These are phyloP conservation scores for Neocrepidodera transversa DNA, from an alignment of 2,888 invertebrate species.

Conservation along the genomic window DNA sequence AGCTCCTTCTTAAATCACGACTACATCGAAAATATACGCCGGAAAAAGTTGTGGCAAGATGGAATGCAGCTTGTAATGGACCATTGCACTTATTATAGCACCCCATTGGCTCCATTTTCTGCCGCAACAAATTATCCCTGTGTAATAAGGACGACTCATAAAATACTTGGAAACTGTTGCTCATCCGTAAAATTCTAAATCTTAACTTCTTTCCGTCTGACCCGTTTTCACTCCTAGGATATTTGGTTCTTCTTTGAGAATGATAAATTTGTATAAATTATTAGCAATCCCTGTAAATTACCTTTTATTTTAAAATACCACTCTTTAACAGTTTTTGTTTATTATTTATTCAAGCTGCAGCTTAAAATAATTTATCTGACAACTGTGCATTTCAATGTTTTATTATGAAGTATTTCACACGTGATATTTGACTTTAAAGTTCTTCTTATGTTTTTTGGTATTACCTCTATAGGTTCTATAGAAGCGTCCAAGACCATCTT, in stretches of 20 bases:
- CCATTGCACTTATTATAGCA: constrained; percentile 59
- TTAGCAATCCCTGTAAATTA: no score
- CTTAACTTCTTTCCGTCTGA: constrained; percentile 8
- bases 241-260: neutral
- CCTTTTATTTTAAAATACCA: no score
- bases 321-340: no score
- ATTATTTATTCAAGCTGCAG: no score
- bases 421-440: no score
- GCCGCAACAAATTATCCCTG: constrained; percentile 47
- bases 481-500: no score
- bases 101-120: constrained; percentile 54
- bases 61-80: constrained; percentile 54
- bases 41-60: constrained; percentile 52
- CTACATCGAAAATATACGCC: constrained; percentile 49
- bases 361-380: no score
- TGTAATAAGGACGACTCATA: constrained; percentile 36
- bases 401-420: no score
- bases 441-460: no score
- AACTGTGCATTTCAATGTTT: no score
- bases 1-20: constrained; percentile 50
- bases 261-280: no score
- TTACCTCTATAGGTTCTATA: no score
- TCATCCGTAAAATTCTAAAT: constrained; percentile 15
- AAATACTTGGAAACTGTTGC: constrained; percentile 20
- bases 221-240: neutral